Percentiles rank a stretch among this genome's conserved stretches.
These are phyloP conservation scores for Heptranchias perlo DNA, from an alignment of 2,113 vertebrate species.

Conservation along the genomic window DNA sequence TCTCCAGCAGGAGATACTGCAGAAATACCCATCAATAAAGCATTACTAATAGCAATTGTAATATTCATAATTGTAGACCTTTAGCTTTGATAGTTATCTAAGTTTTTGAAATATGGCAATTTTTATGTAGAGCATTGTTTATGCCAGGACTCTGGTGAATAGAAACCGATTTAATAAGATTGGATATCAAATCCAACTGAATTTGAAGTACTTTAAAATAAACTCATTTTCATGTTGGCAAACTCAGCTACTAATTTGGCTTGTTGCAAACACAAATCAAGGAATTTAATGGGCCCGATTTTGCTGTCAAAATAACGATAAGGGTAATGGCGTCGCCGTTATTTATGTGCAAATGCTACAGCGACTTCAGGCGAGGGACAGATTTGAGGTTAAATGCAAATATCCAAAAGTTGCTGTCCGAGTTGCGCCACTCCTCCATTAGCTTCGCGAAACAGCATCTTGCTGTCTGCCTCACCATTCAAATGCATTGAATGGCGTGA, in stretches of 20 bases:
- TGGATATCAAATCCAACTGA: not conserved
- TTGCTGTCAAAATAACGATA: too few relatives aligned
- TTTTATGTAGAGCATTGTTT: not conserved
- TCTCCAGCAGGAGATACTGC: not conserved
- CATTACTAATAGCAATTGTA: not conserved
- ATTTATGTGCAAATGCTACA: too few relatives aligned
- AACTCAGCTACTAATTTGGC: not conserved
- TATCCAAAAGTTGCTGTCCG: too few relatives aligned
- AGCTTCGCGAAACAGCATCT: too few relatives aligned
- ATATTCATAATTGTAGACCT: not conserved
- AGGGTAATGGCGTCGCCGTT: too few relatives aligned
- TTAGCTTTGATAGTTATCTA: not conserved
- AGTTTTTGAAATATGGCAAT: not conserved
- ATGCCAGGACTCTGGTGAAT: not conserved
- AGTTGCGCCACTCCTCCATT: too few relatives aligned
- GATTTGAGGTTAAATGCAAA: too few relatives aligned
- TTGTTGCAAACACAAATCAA: not conserved
- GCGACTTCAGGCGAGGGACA: too few relatives aligned
- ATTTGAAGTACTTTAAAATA: not conserved
- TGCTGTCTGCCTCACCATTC: too few relatives aligned
- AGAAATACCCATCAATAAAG: not conserved
- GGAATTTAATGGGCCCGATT: too few relatives aligned
- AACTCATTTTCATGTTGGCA: not conserved
- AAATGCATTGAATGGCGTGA: too few relatives aligned
- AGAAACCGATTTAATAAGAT: not conserved